Evolutionary conservation across 2,113 vertebrate species (phyloP).

Genomic region (Antechinus flavipes): DNA sequence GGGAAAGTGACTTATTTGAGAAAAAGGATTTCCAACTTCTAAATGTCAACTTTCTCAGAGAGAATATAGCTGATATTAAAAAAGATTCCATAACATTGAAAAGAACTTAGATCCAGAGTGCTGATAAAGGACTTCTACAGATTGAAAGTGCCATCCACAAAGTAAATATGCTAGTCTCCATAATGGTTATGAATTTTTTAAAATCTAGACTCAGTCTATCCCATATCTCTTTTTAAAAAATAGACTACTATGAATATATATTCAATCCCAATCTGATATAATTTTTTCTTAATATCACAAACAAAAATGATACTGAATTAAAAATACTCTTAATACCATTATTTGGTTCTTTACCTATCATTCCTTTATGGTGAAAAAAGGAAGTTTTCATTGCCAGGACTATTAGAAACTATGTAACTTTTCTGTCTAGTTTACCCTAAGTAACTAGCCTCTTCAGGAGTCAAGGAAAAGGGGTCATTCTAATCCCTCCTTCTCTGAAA

Average conservation of each 20-base stretch:
- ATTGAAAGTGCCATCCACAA: conserved; percentile 26
- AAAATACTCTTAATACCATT: conserved; percentile 49
- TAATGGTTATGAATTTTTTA: conserved; percentile 29
- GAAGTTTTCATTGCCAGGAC: conserved; percentile 18
- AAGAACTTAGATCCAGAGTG: conserved; percentile 13
- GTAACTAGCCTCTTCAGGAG: conserved; percentile 11
- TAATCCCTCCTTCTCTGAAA: conserved; percentile 42
- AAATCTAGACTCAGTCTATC: not conserved
- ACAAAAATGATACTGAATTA: conserved; percentile 36
- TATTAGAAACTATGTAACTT: not conserved
- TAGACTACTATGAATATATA: not conserved
- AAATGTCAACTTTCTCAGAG: conserved; percentile 26
- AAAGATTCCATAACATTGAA: not conserved
- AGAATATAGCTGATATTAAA: conserved; percentile 14
- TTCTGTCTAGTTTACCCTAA: not conserved
- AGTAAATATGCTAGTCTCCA: conserved; percentile 26
- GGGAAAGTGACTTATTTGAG: not conserved
- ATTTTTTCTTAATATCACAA: conserved; percentile 43
- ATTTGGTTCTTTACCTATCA: conserved; percentile 24
- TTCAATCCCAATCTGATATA: conserved; percentile 5
- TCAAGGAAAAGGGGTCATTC: conserved; percentile 17
- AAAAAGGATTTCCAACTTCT: conserved; percentile 46
- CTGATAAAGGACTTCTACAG: not conserved
- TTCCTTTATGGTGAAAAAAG: not conserved
- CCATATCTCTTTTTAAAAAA: conserved; percentile 26